Evolutionary conservation across 2,113 vertebrate genomes (phyloP).

Genomic region (Platysteira castanea): DNA sequence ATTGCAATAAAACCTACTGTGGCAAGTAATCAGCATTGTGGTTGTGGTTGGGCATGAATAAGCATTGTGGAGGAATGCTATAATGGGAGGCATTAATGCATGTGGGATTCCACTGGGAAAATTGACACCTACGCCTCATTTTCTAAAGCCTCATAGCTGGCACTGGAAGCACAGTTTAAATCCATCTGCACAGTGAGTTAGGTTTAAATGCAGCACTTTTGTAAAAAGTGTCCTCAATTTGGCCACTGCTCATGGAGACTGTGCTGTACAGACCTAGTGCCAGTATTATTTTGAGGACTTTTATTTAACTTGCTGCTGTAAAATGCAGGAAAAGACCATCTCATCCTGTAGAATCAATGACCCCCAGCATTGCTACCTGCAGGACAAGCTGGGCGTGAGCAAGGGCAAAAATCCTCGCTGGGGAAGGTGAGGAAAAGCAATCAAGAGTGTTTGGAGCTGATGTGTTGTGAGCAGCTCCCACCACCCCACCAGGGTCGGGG

Average conservation of each 20-base stretch:
- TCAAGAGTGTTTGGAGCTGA: rapidly evolving
- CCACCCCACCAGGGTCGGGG: rapidly evolving
- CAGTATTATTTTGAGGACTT: neutral
- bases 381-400: neutral
- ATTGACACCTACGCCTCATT: neutral
- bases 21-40: neutral
- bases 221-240: neutral
- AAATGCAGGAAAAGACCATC: neutral
- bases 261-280: rapidly evolving
- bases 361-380: neutral
- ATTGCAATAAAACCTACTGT: neutral
- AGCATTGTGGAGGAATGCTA: neutral
- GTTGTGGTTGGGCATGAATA: neutral
- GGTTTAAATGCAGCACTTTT: neutral
- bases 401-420: neutral
- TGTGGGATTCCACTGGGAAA: neutral
- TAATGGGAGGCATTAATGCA: neutral
- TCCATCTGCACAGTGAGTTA: neutral
- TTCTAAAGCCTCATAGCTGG: neutral
- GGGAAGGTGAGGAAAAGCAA: neutral
- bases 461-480: neutral
- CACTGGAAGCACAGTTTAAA: neutral
- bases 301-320: neutral
- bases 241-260: neutral
- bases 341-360: neutral